phyloP scores from a whole-genome alignment of 2,797 vertebrate genomes.

The Streptopelia turtur region DNA sequence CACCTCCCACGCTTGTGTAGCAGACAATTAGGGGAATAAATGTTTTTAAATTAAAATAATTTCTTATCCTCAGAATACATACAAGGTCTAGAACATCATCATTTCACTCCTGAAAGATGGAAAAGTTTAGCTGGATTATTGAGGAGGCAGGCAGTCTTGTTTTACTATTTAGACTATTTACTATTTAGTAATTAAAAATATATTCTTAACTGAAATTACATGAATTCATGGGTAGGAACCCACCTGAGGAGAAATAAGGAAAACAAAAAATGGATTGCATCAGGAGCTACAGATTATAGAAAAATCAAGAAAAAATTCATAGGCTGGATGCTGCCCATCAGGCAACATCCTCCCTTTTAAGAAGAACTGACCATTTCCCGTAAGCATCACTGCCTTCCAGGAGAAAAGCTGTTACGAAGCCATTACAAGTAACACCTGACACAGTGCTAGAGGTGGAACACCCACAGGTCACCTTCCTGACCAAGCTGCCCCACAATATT shows the following conservation, averaged over 20 bases:
- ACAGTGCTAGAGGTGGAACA: not conserved
- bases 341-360: not conserved
- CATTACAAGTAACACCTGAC: not conserved
- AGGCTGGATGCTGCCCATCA: not conserved
- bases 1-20: not conserved
- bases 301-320: not conserved
- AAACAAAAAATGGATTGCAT: not conserved
- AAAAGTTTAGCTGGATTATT: not conserved
- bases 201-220: not conserved
- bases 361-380: not conserved
- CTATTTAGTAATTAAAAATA: not conserved
- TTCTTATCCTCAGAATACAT: not conserved
- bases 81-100: not conserved
- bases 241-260: not conserved
- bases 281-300: not conserved
- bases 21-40: not conserved
- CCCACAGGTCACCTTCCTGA: not conserved
- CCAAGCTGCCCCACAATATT: rapidly evolving
- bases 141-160: not conserved
- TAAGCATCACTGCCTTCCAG: not conserved
- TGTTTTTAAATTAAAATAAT: not conserved
- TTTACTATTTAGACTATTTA: not conserved
- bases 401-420: not conserved
- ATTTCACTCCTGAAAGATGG: not conserved
- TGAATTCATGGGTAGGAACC: not conserved